Percentiles rank a stretch among this genome's conserved stretches.
Evolutionary conservation across 2,888 invertebrate species (phyloP).

Genomic region (Dryomyza anilis): DNA sequence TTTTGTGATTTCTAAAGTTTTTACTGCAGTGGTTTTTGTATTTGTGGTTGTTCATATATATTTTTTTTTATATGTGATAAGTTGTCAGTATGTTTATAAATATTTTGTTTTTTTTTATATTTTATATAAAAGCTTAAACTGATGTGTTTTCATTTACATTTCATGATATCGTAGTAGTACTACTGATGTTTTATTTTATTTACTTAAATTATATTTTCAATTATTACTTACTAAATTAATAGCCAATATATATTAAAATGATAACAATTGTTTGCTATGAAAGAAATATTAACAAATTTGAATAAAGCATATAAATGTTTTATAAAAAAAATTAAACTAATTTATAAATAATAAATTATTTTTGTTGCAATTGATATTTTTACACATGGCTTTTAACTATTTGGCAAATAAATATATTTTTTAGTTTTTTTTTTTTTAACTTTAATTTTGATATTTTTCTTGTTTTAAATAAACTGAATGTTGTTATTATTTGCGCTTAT

Average conservation of each 20-base stretch:
- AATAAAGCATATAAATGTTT: not conserved
- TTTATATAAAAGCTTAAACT: constrained; percentile 28
- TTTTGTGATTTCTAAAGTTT: not conserved
- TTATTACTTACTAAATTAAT: too few species aligned
- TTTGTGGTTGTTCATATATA: not conserved
- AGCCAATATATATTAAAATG: not conserved
- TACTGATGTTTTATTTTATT: constrained; percentile 39
- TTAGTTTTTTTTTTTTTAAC: not conserved
- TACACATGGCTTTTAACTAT: not conserved
- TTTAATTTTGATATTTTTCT: too few species aligned
- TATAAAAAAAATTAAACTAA: constrained; percentile 2
- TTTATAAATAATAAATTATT: not conserved
- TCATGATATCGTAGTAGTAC: constrained; percentile 35
- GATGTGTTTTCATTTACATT: constrained; percentile 32
- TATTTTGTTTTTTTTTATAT: too few species aligned
- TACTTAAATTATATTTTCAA: constrained; percentile 32
- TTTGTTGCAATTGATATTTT: not conserved
- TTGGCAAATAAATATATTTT: not conserved
- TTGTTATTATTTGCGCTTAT: too few species aligned
- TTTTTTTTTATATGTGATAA: too few species aligned
- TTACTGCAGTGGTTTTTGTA: not conserved
- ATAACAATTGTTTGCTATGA: not conserved
- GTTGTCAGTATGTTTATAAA: too few species aligned
- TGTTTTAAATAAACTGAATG: too few species aligned
- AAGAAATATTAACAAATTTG: constrained; percentile 13